phyloP scores from a whole-genome alignment of 2,888 invertebrate species.

The Unio delphinus region DNA sequence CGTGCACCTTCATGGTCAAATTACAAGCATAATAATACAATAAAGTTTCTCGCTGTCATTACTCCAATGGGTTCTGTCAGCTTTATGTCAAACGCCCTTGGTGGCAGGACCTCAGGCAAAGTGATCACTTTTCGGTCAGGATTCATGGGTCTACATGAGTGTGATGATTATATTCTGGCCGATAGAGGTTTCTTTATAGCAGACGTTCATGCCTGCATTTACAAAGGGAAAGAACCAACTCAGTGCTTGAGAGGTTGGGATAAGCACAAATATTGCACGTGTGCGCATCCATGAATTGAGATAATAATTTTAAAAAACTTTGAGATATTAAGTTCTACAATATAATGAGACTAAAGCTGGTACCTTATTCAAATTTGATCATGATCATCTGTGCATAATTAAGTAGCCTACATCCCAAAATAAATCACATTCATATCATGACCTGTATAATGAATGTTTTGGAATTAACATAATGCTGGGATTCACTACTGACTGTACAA shows the following conservation, averaged over 20 bases:
- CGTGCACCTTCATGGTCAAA: too few relatives aligned
- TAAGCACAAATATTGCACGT: constrained; percentile 9
- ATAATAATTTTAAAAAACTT: constrained; percentile 20
- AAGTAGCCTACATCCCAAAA: constrained; percentile 11
- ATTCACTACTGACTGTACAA: too few relatives aligned
- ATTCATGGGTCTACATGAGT: constrained; percentile 8
- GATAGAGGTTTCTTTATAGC: constrained; percentile 19
- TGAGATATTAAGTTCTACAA: neutral
- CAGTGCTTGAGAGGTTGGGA: constrained; percentile 12
- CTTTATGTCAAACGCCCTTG: constrained; percentile 17
- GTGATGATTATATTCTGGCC: constrained; percentile 20
- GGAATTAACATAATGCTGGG: too few relatives aligned
- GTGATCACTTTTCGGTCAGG: constrained; percentile 17
- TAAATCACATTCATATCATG: too few relatives aligned
- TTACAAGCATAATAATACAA: too few relatives aligned
- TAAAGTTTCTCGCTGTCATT: too few relatives aligned
- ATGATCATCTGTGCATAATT: constrained; percentile 7
- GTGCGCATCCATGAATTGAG: constrained; percentile 20
- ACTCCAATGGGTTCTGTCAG: constrained; percentile 5
- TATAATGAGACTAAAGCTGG: constrained; percentile 2
- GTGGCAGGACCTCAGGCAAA: constrained; percentile 3
- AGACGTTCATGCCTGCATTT: constrained; percentile 21
- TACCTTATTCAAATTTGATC: constrained; percentile 15
- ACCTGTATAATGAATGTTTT: too few relatives aligned
- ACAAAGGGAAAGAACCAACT: constrained; percentile 16